Evolutionary conservation across 2,888 invertebrate genomes (phyloP).

Genomic region (Epinotia demarniana): DNA sequence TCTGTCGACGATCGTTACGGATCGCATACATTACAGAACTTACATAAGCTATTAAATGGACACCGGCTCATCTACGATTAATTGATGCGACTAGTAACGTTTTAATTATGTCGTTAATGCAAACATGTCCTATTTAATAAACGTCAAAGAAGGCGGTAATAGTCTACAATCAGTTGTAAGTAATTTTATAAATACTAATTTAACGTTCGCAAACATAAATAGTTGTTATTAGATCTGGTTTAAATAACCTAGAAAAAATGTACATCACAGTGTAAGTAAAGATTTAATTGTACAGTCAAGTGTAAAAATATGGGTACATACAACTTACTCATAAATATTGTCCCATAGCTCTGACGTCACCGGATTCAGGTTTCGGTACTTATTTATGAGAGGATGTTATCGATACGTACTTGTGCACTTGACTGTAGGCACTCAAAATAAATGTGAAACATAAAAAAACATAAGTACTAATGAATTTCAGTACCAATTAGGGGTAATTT

Average conservation of each 20-base stretch:
- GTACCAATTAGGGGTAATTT: neutral
- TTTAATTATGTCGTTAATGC: slow-evolving; percentile 27
- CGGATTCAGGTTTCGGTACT: too few species aligned
- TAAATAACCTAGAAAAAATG: too few species aligned
- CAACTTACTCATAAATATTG: too few species aligned
- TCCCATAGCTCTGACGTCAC: too few species aligned
- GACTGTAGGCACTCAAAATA: too few species aligned
- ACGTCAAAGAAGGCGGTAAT: neutral
- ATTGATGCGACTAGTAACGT: slow-evolving; percentile 28
- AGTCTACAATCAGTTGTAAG: too few species aligned
- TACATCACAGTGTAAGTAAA: too few species aligned
- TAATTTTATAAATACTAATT: neutral
- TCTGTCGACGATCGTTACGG: slow-evolving; percentile 35
- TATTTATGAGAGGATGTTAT: too few species aligned
- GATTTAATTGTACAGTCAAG: neutral
- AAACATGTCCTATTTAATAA: slow-evolving; percentile 2
- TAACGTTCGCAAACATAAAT: neutral
- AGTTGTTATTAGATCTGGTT: neutral
- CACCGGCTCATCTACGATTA: slow-evolving; percentile 32
- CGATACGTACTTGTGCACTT: too few species aligned
- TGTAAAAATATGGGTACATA: too few species aligned
- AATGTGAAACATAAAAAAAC: neutral
- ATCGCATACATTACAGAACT: slow-evolving; percentile 31
- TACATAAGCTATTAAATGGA: slow-evolving; percentile 39
- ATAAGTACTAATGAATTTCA: neutral